Evolutionary conservation across 2,113 vertebrate species (phyloP).

Genomic region (Callionymus lyra): DNA sequence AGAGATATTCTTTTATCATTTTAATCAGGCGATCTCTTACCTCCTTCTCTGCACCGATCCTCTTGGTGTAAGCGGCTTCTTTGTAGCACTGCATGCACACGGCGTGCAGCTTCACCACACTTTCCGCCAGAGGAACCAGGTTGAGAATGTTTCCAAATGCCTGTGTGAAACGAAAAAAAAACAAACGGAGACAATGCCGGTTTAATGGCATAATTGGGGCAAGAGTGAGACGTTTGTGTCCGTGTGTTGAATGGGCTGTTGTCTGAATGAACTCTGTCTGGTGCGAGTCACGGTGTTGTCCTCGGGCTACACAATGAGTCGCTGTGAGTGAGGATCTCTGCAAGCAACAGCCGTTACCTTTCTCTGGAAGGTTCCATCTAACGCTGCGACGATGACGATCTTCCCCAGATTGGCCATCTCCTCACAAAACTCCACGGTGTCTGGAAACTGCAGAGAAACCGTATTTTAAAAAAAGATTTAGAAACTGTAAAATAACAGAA

Average conservation of each 20-base stretch:
- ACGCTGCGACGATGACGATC: slow-evolving; percentile 85
- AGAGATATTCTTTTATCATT: too few species aligned
- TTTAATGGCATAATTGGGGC: slow-evolving; percentile 18
- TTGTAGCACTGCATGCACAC: slow-evolving; percentile 94
- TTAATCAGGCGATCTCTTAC: slow-evolving; percentile 54
- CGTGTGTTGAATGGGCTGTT: slow-evolving; percentile 9
- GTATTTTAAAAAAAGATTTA: too few species aligned
- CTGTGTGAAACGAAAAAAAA: slow-evolving; percentile 46
- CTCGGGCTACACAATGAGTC: too few species aligned
- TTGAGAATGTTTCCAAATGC: slow-evolving; percentile 88
- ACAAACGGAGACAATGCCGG: slow-evolving; percentile 2
- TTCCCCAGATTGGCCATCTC: slow-evolving; percentile 90
- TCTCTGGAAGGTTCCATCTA: slow-evolving; percentile 96
- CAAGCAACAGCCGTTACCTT: slow-evolving; percentile 65
- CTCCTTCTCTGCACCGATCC: slow-evolving; percentile 84
- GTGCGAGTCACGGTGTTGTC: too few species aligned
- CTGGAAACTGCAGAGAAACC: slow-evolving; percentile 76
- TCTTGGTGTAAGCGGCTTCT: slow-evolving; percentile 91
- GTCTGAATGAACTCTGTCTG: too few species aligned
- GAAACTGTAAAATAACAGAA: too few species aligned
- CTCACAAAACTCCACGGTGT: slow-evolving; percentile 86
- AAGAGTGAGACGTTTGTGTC: slow-evolving; percentile 5
- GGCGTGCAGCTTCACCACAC: slow-evolving; percentile 89
- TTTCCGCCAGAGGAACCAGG: slow-evolving; percentile 87
- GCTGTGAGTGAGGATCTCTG: too few species aligned